A percentile compares a stretch with the other conserved stretches of the same genome.
These are phyloP conservation scores for Tapirus terrestris DNA, from an alignment of 2,113 vertebrate genomes.

Conservation along the genomic window DNA sequence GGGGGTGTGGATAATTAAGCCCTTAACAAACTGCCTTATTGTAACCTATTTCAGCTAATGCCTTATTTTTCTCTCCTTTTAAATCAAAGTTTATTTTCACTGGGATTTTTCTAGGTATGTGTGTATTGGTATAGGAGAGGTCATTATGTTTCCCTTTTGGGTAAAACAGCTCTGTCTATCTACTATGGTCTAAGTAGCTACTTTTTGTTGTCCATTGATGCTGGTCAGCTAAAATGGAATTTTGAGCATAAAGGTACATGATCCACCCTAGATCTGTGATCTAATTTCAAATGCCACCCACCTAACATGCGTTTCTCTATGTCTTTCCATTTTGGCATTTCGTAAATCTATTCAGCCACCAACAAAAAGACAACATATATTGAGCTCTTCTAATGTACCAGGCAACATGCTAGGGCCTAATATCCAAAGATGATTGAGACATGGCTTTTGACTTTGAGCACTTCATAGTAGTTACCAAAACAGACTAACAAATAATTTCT, in stretches of 20 bases:
- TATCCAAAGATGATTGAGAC: not conserved
- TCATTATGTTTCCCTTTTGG: conserved; percentile 21
- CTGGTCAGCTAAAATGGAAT: not conserved
- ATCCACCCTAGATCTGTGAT: not conserved
- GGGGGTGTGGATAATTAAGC: conserved; percentile 42
- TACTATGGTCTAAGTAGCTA: not conserved
- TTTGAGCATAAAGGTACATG: not conserved
- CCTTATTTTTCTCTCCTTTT: conserved; percentile 54
- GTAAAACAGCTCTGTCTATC: not conserved
- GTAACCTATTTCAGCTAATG: conserved; percentile 49
- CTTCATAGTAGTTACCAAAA: not conserved
- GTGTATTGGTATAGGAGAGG: not conserved
- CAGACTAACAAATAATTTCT: not conserved
- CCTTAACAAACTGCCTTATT: conserved; percentile 66
- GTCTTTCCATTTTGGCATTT: not conserved
- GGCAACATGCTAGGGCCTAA: not conserved
- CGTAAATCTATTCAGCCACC: not conserved
- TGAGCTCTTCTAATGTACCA: not conserved
- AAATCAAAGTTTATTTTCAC: conserved; percentile 43
- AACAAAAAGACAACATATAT: not conserved
- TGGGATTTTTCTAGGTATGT: not conserved
- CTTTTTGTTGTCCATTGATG: not conserved
- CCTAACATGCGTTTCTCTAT: not conserved
- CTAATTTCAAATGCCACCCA: not conserved
- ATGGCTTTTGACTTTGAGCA: not conserved